Evolutionary conservation across 1,140 invertebrate species (phyloP).

Genomic region (Spodoptera litura): DNA sequence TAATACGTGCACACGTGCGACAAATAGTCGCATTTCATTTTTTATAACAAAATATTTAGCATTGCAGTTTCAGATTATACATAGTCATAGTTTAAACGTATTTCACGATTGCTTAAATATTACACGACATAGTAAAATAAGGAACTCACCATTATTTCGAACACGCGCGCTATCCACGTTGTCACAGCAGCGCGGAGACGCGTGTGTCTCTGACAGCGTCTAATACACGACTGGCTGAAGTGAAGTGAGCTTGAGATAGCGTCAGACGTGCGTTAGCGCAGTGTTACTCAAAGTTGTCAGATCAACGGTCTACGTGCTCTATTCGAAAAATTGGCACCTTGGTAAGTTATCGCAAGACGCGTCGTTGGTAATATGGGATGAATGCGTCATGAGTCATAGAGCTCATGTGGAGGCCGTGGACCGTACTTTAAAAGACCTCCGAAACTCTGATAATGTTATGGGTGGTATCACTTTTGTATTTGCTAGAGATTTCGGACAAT

Average conservation of each 20-base stretch:
- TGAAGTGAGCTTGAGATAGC: slow-evolving; percentile 45
- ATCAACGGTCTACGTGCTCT: too few relatives aligned
- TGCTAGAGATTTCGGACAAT: too few relatives aligned
- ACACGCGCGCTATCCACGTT: slow-evolving; percentile 57
- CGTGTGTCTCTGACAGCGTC: slow-evolving; percentile 54
- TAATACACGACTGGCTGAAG: slow-evolving; percentile 59
- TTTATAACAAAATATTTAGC: neutral
- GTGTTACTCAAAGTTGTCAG: slow-evolving; percentile 56
- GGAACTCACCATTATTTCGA: slow-evolving; percentile 67
- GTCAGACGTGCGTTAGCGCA: slow-evolving; percentile 67
- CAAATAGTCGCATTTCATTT: too few relatives aligned
- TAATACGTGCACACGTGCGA: neutral
- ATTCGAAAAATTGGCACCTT: too few relatives aligned
- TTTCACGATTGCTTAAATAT: neutral
- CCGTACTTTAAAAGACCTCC: too few relatives aligned
- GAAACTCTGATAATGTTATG: too few relatives aligned
- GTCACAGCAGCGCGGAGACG: slow-evolving; percentile 44
- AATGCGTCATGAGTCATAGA: too few relatives aligned
- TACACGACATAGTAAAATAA: neutral
- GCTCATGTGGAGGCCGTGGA: too few relatives aligned
- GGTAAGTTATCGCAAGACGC: too few relatives aligned
- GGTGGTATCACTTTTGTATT: too few relatives aligned
- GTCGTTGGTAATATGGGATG: too few relatives aligned
- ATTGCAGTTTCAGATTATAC: neutral
- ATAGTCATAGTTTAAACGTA: neutral